Percentiles rank a stretch among this genome's conserved stretches.
phyloP scores from a whole-genome alignment of 2,113 vertebrate genomes.

The Aspidoscelis tigris region DNA sequence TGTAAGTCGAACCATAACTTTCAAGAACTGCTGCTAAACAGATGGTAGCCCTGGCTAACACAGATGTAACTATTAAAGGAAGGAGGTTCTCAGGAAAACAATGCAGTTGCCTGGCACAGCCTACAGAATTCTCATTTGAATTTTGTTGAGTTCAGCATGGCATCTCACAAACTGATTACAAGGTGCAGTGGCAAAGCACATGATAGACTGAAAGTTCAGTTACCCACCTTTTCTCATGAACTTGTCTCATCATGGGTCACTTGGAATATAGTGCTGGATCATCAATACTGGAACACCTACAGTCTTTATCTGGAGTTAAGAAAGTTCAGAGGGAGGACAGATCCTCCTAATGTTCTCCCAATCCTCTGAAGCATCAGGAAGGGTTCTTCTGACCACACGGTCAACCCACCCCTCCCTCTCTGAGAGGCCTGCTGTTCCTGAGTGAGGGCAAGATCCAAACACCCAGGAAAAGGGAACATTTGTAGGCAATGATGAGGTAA shows the following conservation, averaged over 20 bases:
- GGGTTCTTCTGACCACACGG: too few species aligned
- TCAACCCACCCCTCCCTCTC: too few species aligned
- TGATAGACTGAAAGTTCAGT: conserved; percentile 17
- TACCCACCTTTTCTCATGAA: background rate
- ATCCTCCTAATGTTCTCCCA: too few species aligned
- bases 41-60: conserved; percentile 64
- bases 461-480: too few species aligned
- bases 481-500: too few species aligned
- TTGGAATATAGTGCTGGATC: rapidly evolving
- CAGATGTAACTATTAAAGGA: conserved; percentile 49
- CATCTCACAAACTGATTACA: background rate
- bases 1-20: conserved; percentile 41
- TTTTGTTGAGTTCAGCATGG: background rate
- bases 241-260: background rate
- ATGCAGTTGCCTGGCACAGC: background rate
- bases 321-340: too few species aligned
- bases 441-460: too few species aligned
- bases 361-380: too few species aligned
- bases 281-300: background rate
- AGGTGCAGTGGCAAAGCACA: background rate
- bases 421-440: too few species aligned
- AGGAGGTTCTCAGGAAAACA: background rate
- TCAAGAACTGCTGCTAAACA: conserved; percentile 57
- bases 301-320: background rate
- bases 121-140: background rate